Evolutionary conservation across 1,140 invertebrate species (phyloP).

Genomic region (Camponotus vicinus): DNA sequence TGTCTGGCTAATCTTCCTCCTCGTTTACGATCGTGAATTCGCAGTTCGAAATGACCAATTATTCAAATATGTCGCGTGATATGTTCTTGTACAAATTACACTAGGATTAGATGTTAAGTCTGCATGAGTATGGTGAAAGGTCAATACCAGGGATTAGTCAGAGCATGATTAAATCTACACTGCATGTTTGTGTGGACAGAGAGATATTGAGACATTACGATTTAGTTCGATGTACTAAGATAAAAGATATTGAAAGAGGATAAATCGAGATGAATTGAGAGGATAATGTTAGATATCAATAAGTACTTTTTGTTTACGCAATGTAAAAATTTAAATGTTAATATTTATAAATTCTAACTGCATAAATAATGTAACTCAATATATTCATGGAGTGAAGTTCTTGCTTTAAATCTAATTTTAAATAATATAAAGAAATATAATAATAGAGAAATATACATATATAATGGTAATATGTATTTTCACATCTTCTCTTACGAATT

Average conservation of each 20-base stretch:
- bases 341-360: background rate
- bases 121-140: slow-evolving; percentile 26
- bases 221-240: slow-evolving; percentile 40
- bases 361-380: no score
- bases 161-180: slow-evolving; percentile 52
- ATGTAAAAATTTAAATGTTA: slow-evolving; percentile 18
- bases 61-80: background rate
- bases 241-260: slow-evolving; percentile 11
- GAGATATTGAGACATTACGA: slow-evolving; percentile 11
- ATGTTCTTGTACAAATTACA: background rate
- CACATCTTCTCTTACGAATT: background rate
- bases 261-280: background rate
- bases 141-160: slow-evolving; percentile 52
- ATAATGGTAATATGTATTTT: background rate
- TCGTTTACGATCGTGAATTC: slow-evolving; percentile 3
- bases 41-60: background rate
- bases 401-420: background rate
- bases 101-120: background rate
- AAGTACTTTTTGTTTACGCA: background rate
- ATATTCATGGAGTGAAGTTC: no score
- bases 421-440: background rate
- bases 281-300: background rate
- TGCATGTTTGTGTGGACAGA: slow-evolving; percentile 53
- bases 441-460: background rate
- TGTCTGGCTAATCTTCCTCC: slow-evolving; percentile 65